Evolutionary conservation across 2,113 vertebrate genomes (phyloP), one percentile per base, ranked within the genome.

Genomic region (Bubo bubo): DNA sequence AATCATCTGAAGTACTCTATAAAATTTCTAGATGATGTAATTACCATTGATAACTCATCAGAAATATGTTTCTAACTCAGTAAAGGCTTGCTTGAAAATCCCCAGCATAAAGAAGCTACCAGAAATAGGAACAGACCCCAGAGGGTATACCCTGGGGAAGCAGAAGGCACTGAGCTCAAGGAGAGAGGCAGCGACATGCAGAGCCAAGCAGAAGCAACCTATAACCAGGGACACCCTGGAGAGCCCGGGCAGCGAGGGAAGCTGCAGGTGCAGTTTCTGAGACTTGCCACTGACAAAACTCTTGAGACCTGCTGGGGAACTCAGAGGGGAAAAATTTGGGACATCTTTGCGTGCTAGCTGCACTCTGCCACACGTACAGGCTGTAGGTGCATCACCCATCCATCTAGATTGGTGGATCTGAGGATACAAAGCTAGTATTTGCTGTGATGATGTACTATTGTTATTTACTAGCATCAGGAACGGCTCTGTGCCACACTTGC

Each of bases 351-450:
- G 30, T 12, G 49, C n/a, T 19, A 76, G 32, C 71, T 86, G 79
- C 62, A 45, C 49, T 88, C 74, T 84, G 93, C 75, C 77, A 84
- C 75, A 71, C 2, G 3, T 34, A 39, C n/a, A 4, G 3, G 59
- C 76, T 67, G 70, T 43, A 53, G 63, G 56, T 37, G 80, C 9
- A 2, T 53, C 72, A 60, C 79, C 66, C 86, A 86, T 43, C 91
- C 64, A 28, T 53, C 91, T 88, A 95, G 93, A 95, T 68, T 92
- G 94, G 95, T 95, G 95, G 93, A 96, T 96, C 91, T 95, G 95
- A 96, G 95, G 92, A 93, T 92, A 96, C 88, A 94, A 95, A 96
- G 86, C 88, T 93, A 49, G 4, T 58, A 21, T 77, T 86, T 83
- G 49, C 60, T 60, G 39, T 45, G 79, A 49, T 19, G 16, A 74